Evolutionary conservation across 1,140 invertebrate species (phyloP).

Genomic region (Zaprionus davidi): DNA sequence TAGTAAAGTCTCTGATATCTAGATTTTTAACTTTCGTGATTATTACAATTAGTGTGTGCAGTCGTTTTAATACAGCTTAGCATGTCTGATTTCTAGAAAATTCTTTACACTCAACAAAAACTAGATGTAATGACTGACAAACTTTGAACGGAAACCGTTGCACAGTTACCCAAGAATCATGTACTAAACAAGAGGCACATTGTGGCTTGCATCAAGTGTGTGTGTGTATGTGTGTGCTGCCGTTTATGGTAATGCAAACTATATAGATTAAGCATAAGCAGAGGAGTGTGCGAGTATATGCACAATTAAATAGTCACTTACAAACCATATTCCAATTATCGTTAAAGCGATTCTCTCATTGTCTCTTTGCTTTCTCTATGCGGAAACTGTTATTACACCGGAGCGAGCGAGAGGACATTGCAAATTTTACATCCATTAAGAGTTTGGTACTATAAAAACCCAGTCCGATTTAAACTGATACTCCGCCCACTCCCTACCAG

Average conservation of each 20-base stretch:
- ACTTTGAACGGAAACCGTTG: no score
- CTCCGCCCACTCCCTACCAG: neutral
- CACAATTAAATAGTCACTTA: conserved; percentile 29
- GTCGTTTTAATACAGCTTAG: no score
- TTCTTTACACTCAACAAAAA: no score
- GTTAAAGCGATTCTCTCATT: conserved; percentile 23
- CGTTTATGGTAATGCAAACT: conserved; percentile 2
- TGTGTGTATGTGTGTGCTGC: neutral
- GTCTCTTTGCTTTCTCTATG: conserved; percentile 12
- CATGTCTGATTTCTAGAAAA: no score
- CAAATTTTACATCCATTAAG: conserved; percentile 46
- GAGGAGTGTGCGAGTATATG: conserved; percentile 1
- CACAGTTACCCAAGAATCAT: neutral
- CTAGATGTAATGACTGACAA: no score
- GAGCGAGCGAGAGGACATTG: conserved; percentile 18
- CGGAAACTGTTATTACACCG: conserved; percentile 24
- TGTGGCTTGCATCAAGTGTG: neutral
- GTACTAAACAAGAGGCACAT: neutral
- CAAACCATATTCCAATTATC: conserved; percentile 24
- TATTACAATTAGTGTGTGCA: no score
- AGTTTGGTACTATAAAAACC: conserved; percentile 46
- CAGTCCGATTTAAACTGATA: neutral
- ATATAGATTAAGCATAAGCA: conserved; percentile 17
- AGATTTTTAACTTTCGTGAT: no score
- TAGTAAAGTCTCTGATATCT: no score